Evolutionary conservation across 1,140 invertebrate genomes (phyloP).

Genomic region (Idris sp.): DNA sequence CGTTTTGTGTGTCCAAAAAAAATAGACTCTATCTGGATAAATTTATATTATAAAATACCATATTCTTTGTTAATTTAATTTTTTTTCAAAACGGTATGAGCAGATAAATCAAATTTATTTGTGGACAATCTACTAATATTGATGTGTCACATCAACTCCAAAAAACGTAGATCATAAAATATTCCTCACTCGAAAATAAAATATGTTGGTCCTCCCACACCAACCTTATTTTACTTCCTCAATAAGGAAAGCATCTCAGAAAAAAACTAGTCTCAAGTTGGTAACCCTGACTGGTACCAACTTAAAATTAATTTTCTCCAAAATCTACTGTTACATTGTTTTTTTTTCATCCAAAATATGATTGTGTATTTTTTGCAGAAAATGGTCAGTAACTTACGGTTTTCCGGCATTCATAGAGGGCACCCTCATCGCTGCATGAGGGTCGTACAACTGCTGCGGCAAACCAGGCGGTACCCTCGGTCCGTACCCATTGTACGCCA

Average conservation of each 20-base stretch:
- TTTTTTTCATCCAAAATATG: too few relatives aligned
- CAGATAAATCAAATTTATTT: constrained; percentile 31
- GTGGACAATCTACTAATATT: constrained; percentile 60
- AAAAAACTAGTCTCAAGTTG: too few relatives aligned
- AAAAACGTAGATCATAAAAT: too few relatives aligned
- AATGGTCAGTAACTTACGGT: constrained; percentile 92
- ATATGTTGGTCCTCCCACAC: too few relatives aligned
- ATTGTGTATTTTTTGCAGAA: too few relatives aligned
- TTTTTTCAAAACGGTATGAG: neutral
- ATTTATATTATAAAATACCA: constrained; percentile 1
- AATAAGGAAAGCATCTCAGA: too few relatives aligned
- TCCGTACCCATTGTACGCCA: constrained; percentile 74
- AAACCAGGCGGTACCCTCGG: constrained; percentile 70
- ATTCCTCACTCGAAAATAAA: too few relatives aligned
- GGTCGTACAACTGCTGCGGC: constrained; percentile 80
- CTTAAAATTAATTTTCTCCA: too few relatives aligned
- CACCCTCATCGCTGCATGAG: constrained; percentile 82
- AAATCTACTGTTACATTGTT: too few relatives aligned
- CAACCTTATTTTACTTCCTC: too few relatives aligned
- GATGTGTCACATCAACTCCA: too few relatives aligned
- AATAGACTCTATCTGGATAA: constrained; percentile 3
- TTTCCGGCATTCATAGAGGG: constrained; percentile 85
- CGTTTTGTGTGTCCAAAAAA: constrained; percentile 19
- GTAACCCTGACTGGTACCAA: too few relatives aligned
- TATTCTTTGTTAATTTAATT: constrained; percentile 1